Evolutionary conservation across 2,113 vertebrate species (phyloP), one percentile per base, ranked within the genome.

Genomic region (Uropsilus gracilis): DNA sequence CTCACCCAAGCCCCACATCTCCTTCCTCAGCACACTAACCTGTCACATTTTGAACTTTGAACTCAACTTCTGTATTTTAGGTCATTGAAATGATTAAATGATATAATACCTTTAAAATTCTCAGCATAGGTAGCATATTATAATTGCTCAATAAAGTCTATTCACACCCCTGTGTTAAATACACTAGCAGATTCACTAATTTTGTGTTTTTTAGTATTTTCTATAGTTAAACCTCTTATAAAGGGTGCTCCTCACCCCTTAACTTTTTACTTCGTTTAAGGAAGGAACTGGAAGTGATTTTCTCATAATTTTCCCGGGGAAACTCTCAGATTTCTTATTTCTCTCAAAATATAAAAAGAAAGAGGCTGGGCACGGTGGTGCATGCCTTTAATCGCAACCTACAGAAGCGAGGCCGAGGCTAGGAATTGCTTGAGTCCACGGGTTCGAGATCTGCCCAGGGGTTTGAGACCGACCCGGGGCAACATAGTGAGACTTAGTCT

Each of bases 301-400:
- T 91, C 10, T 37, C 55, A 44, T 55, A 80, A n/a, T 2, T 16
- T 42, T 89, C 37, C 32, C 16, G 71, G 63, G 86, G 30, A 46
- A 34, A 85, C 17, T 84, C 32, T 28, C 7, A n/a, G 63, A 89
- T 68, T 76, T 92, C 18, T 53, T 39, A 39, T 48, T 80, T 80
- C 3, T 85, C 77, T 94, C 88, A 30, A 90, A 92, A 92, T 16
- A 68, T n/a, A 85, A 72, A 32, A 64, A 84, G n/a, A n/a, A n/a
- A n/a, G n/a, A n/a, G n/a, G n/a, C n/a, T n/a, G n/a, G n/a, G n/a
- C n/a, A n/a, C n/a, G n/a, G n/a, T n/a, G n/a, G n/a, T n/a, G n/a
- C n/a, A n/a, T n/a, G n/a, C n/a, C n/a, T n/a, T n/a, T n/a, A n/a
- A n/a, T n/a, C n/a, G n/a, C n/a, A n/a, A n/a, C n/a, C n/a, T n/a